Percentiles rank a stretch among this genome's conserved stretches.
Evolutionary conservation across 1,140 invertebrate species (phyloP).

Genomic region (Galendromus occidentalis): DNA sequence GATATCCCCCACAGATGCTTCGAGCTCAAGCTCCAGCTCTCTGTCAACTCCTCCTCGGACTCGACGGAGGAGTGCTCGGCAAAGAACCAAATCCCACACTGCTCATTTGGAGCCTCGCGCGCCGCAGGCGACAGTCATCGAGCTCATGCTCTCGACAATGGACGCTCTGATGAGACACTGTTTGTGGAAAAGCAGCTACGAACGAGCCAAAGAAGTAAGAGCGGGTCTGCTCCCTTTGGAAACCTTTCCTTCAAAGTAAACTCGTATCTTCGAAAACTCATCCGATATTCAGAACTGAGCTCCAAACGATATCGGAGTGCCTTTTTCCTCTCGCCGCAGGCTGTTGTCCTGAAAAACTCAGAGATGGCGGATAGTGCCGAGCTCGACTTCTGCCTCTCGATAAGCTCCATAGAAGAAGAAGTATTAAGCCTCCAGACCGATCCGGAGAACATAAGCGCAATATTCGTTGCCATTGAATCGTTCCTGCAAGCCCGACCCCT

Average conservation of each 20-base stretch:
- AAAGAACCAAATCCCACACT: not conserved
- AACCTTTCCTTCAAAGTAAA: too few species aligned
- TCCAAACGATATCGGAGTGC: too few species aligned
- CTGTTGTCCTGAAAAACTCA: not conserved
- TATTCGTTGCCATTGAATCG: not conserved
- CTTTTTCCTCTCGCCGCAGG: too few species aligned
- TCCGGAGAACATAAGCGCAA: not conserved
- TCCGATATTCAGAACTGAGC: too few species aligned
- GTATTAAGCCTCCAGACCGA: not conserved
- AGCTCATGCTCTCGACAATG: constrained; percentile 6
- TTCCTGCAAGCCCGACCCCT: not conserved
- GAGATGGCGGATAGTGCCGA: not conserved
- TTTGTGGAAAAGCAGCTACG: not conserved
- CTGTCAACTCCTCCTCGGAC: not conserved
- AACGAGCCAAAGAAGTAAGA: not conserved
- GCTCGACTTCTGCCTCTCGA: not conserved
- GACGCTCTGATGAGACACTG: not conserved
- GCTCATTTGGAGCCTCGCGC: not conserved
- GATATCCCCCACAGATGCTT: too few species aligned
- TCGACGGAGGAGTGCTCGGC: not conserved
- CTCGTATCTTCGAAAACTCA: too few species aligned
- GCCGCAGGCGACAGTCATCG: not conserved
- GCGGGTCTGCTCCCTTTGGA: too few species aligned
- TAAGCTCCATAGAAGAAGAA: not conserved
- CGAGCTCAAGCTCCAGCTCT: too few species aligned